Evolutionary conservation across 2,797 vertebrate genomes (phyloP), one percentile per base, ranked within the genome.

Genomic region (Enteromius argenteus): DNA sequence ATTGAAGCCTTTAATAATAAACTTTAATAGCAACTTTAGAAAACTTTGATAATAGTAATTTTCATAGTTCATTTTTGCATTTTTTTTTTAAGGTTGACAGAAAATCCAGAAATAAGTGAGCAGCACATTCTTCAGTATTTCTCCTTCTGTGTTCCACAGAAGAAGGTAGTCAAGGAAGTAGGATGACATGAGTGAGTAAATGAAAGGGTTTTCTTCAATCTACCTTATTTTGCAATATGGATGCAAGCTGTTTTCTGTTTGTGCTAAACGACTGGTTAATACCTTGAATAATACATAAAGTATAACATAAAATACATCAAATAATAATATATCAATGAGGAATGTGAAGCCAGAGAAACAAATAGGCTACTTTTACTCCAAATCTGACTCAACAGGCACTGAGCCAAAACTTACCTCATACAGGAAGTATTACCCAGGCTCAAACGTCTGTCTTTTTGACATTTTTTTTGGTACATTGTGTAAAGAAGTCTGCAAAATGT

Each of bases 401-500:
- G 39, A 49, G 44, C 60, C 81, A 82, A 73, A 80, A 7, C 44
- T 77, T 77, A 85, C 23, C 68, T 79, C 82, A 86, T 23, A 83
- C 53, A 67, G 68, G 69, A 86, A 74, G 78, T 67, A 81, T 49
- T 58, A 27, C n/a, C 27, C 49, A 88, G 23, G 35, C 81, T 53
- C 69, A 81, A 84, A 69, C 39, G 79, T 84, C 86, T 84, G 73
- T 79, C 79, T 86, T 79, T 46, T 68, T 81, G 42, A 76, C 19
- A 3, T 66, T 51, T 77, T 81, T 88, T 72, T 35, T 39, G 13
- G 30, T 74, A 21, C 14, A 73, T 76, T 86, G 42, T 49, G 23
- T 30, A 13, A 53, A 56, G 53, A 81, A 89, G 80, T 83, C 84
- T 86, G 86, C 85, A 80, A 44, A 86, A 87, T 86, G 72, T 87